These are phyloP conservation scores for Arenaria interpres DNA, from an alignment of 2,113 vertebrate genomes.

Conservation along the genomic window DNA sequence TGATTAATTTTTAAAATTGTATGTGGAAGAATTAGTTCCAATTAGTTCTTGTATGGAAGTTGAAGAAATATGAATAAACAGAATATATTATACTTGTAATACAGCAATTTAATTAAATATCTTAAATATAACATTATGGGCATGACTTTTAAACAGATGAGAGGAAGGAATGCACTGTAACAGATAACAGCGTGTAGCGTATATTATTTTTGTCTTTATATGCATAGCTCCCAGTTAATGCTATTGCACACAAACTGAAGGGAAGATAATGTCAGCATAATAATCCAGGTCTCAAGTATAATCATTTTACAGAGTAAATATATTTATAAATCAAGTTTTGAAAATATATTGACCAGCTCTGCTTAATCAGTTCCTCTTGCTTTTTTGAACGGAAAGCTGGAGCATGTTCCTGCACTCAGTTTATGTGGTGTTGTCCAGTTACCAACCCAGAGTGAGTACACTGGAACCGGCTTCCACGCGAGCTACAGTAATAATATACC, in stretches of 20 bases:
- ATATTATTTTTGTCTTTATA: background rate
- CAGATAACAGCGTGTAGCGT: background rate
- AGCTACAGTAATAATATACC: background rate
- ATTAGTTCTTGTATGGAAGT: background rate
- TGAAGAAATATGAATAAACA: background rate
- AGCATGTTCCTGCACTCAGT: background rate
- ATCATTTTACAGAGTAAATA: background rate
- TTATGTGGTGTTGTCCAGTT: background rate
- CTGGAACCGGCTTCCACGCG: background rate
- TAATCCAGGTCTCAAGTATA: background rate
- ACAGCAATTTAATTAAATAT: background rate
- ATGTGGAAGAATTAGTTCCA: background rate
- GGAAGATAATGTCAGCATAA: background rate
- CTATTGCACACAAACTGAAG: background rate
- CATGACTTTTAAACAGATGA: background rate
- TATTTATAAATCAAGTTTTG: background rate
- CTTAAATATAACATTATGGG: background rate
- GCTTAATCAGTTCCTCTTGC: background rate
- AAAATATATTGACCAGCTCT: background rate
- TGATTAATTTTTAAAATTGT: background rate
- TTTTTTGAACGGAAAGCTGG: background rate
- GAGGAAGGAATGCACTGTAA: background rate
- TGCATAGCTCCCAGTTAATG: background rate
- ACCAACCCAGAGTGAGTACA: background rate
- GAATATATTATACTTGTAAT: background rate